Conservation (phyloP, 2,113 vertebrate genomes). For the Edolisoma coerulescens region DNA sequence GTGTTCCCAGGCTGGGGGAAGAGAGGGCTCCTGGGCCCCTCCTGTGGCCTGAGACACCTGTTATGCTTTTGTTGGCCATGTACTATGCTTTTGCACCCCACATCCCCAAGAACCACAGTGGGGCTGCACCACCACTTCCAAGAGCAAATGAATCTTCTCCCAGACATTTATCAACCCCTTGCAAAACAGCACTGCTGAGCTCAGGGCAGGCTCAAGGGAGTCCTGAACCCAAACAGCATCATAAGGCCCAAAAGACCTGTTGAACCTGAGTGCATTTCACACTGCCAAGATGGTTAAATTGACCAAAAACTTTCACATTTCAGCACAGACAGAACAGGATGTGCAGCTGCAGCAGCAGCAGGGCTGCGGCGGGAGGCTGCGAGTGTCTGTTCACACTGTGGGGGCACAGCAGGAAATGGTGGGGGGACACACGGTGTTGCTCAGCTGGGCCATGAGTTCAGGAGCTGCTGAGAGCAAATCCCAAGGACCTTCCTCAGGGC, state of each 20-base stretch:
- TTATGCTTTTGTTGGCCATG: neutral
- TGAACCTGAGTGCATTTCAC: neutral
- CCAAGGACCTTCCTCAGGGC: neutral
- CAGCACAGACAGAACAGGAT: neutral
- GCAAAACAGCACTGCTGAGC: neutral
- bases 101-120: neutral
- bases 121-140: neutral
- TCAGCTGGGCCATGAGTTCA: neutral
- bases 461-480: neutral
- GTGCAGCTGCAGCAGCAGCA: neutral
- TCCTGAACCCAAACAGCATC: too few species aligned
- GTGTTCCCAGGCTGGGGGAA: neutral
- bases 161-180: fast-evolving
- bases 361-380: neutral
- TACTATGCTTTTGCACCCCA: neutral
- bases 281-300: fast-evolving
- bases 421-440: neutral
- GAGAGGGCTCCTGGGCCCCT: neutral
- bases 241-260: neutral
- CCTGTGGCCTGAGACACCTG: neutral
- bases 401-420: neutral
- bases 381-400: fast-evolving
- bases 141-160: neutral
- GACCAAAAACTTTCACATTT: neutral
- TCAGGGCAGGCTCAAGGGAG: neutral